Evolutionary conservation across 1,140 invertebrate species (phyloP), one percentile per base, ranked within the genome.

Genomic region (Drosophila funebris): DNA sequence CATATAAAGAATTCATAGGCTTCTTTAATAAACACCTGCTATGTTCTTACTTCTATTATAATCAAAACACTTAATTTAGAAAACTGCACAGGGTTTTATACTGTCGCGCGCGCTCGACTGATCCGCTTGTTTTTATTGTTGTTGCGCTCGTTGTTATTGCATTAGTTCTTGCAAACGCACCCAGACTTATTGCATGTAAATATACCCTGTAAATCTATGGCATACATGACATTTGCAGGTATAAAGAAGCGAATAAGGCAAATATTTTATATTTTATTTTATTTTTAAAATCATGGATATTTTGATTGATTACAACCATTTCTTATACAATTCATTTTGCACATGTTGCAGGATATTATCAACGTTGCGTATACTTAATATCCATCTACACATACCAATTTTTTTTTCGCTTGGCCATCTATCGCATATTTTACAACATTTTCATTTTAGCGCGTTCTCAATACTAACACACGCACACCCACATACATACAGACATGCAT

Each of bases 371-470:
- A 71, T 71, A 57, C 62, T 52, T 22, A 46, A 20, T 43, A 14
- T 41, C 29, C 4, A 33, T 57, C 33, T 31, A 43, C 18, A 29
- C 22, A 44, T 48, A 41, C 61, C 31, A 37, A 39, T 63, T 64
- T 48, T 70, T 54, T 44, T 29, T 48, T n/a, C 31, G 14, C 33
- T 39, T 29, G 39, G 14, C 67, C 27, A 71, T 64, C 64, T 70
- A 85, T 69, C 68, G 64, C 73, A 84, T 77, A 85, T 85, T 87
- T 81, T 77, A 85, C 77, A 64, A 85, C 64, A 87, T 85, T 85
- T 87, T 78, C 81, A 85, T 87, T 85, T 87, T 81, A 81, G 69
- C 77, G 82, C 53, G 50, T 67, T 52, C 52, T 31, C 43, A 64
- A 64, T 64, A 71, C 61, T 16, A 7, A 48, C 13, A 56, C 44